Conservation (phyloP, 2,113 vertebrate species). For the Etheostoma spectabile region DNA sequence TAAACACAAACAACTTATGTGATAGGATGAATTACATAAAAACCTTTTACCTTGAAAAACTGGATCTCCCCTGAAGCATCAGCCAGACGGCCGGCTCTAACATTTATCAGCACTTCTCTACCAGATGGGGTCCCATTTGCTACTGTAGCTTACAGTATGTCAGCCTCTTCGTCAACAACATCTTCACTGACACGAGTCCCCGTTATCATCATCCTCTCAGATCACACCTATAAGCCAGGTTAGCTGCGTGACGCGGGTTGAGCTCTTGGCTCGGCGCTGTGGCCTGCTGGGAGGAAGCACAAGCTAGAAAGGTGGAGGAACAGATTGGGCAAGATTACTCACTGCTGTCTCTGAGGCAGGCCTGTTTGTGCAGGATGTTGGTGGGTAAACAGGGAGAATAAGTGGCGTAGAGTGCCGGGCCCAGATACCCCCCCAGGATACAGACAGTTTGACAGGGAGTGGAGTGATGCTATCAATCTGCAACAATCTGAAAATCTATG, state of each 20-base stretch:
- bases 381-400: constrained; percentile 71
- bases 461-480: neutral
- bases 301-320: constrained; percentile 62
- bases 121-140: constrained; percentile 35
- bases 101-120: constrained; percentile 23
- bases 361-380: constrained; percentile 75
- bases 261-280: constrained; percentile 51
- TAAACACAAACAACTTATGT: constrained; percentile 11
- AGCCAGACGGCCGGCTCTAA: neutral
- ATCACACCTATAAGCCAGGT: constrained; percentile 56
- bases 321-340: constrained; percentile 76
- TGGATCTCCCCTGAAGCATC: neutral
- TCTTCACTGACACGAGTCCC: constrained; percentile 19
- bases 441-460: constrained; percentile 26
- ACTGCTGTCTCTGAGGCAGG: constrained; percentile 69
- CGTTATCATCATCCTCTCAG: constrained; percentile 29
- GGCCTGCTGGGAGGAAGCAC: constrained; percentile 62
- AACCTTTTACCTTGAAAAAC: constrained; percentile 21
- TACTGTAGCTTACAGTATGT: constrained; percentile 13
- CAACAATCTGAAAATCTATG: neutral
- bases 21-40: constrained; percentile 34
- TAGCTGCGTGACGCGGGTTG: constrained; percentile 27
- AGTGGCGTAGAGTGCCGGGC: constrained; percentile 22
- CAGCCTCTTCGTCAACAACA: constrained; percentile 48
- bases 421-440: constrained; percentile 49